These are phyloP conservation scores for Leptarthrus brevirostris DNA, from an alignment of 2,888 invertebrate species.

Conservation along the genomic window DNA sequence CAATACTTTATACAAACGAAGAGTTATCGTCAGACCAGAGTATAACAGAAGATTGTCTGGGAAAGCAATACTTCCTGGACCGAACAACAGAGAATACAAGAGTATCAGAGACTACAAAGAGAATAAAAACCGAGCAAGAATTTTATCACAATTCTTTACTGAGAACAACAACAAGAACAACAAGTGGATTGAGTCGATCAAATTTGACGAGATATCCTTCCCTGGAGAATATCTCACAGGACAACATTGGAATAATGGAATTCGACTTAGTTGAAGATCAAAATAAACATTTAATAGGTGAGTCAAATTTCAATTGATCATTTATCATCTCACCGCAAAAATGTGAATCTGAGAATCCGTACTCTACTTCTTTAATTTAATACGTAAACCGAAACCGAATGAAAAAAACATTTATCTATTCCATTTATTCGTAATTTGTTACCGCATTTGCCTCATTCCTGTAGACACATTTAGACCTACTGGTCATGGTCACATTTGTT, in stretches of 20 bases:
- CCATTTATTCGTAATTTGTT: too few species aligned
- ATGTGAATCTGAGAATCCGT: background rate
- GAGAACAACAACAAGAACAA: background rate
- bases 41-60: background rate
- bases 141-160: background rate
- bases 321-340: background rate
- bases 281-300: slow-evolving; percentile 1
- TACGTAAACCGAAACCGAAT: background rate
- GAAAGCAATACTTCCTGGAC: background rate
- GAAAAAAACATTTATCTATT: background rate
- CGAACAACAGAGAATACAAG: background rate
- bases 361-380: background rate
- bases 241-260: slow-evolving; percentile 32
- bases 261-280: slow-evolving; percentile 40
- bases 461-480: too few species aligned
- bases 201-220: background rate
- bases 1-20: slow-evolving; percentile 31
- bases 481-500: too few species aligned
- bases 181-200: slow-evolving; percentile 30
- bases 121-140: background rate
- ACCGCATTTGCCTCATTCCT: too few species aligned
- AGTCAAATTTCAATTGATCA: background rate
- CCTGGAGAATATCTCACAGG: slow-evolving; percentile 9
- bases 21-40: background rate
- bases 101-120: background rate